A percentile compares a stretch with the other conserved stretches of the same genome.
Conservation (phyloP, 2,888 invertebrate species). For the Pristionchus japonicus region DNA sequence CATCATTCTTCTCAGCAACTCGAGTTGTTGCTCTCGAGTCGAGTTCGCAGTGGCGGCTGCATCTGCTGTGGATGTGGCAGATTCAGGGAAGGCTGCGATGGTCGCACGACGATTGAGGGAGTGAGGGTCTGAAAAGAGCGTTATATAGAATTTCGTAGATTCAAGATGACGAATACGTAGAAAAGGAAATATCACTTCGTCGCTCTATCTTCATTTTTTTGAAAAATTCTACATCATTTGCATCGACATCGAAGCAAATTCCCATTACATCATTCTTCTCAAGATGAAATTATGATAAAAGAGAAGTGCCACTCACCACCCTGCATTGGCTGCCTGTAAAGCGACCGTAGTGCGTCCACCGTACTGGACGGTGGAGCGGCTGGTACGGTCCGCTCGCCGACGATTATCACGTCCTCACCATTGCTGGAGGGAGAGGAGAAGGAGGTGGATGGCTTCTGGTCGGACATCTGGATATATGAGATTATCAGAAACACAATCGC, state of each 20-base stretch:
- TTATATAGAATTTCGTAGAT: no score
- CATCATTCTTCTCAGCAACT: slow-evolving; percentile 19
- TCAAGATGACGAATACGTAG: no score
- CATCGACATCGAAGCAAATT: no score
- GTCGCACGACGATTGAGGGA: slow-evolving; percentile 15
- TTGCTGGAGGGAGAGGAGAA: background rate
- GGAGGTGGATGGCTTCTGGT: background rate
- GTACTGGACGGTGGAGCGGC: background rate
- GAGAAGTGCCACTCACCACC: background rate
- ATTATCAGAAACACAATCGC: no score
- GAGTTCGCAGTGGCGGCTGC: background rate
- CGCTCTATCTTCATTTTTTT: no score
- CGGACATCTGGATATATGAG: background rate
- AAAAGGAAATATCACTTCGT: no score
- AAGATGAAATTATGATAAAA: no score
- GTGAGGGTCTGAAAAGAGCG: background rate
- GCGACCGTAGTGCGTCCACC: background rate
- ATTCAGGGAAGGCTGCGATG: background rate
- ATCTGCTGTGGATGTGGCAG: background rate
- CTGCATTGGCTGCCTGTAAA: background rate
- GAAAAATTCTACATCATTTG: no score
- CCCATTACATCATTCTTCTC: no score
- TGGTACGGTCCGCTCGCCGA: slow-evolving; percentile 20
- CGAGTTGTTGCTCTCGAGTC: background rate
- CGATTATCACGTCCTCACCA: slow-evolving; percentile 2